Percentiles rank a stretch among this genome's conserved stretches.
phyloP scores from a whole-genome alignment of 2,797 vertebrate genomes.

The Chelmon rostratus region DNA sequence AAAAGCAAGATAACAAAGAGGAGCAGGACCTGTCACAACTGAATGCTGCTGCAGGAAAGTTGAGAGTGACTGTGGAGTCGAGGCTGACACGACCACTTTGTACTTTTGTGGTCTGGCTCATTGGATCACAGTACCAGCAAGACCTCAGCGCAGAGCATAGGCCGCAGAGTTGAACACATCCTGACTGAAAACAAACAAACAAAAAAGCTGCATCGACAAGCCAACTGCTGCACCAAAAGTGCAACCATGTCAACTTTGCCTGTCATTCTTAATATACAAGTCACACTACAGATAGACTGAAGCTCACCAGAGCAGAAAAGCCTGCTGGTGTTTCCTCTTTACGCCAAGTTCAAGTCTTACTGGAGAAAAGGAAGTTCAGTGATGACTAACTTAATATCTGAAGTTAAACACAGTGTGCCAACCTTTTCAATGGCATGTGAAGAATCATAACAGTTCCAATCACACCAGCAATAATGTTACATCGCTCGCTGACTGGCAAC shows the following conservation, averaged over 20 bases:
- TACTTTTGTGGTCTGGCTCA: neutral
- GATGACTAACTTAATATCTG: neutral
- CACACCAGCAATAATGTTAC: neutral
- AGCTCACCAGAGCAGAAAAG: conserved; percentile 1
- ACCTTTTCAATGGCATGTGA: neutral
- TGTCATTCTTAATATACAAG: neutral
- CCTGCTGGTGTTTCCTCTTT: neutral
- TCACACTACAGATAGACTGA: neutral
- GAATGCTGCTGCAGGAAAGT: neutral
- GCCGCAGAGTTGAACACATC: neutral
- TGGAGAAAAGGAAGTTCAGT: neutral
- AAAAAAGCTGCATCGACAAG: neutral
- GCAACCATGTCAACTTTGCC: neutral
- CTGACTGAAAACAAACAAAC: conserved; percentile 1
- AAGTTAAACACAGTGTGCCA: neutral
- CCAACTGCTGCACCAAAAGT: neutral
- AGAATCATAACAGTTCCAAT: neutral
- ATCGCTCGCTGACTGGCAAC: neutral
- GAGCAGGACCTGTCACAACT: conserved; percentile 4
- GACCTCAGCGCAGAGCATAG: neutral
- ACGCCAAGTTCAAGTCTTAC: neutral
- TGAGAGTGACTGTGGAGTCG: neutral
- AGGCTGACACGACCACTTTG: conserved; percentile 7
- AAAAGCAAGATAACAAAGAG: conserved; percentile 26
- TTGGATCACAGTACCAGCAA: neutral